These are phyloP conservation scores for Parnassius apollo DNA, from an alignment of 2,888 invertebrate species.

Conservation along the genomic window DNA sequence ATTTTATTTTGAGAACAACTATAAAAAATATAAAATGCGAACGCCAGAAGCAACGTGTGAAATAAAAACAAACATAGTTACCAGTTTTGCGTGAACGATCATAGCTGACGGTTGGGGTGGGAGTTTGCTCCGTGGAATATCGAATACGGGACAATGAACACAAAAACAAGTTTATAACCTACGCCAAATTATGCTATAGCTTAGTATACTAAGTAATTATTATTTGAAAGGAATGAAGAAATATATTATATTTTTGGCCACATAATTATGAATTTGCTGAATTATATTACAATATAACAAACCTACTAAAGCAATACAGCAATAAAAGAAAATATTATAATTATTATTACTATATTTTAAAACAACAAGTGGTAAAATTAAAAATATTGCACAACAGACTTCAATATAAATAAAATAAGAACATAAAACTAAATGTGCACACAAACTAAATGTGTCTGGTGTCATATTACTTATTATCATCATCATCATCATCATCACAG, in stretches of 20 bases:
- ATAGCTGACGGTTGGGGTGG: constrained; percentile 1
- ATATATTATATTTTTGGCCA: neutral
- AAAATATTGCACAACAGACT: no score
- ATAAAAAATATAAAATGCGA: constrained; percentile 24
- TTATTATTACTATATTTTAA: no score
- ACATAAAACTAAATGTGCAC: no score
- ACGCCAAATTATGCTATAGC: constrained; percentile 6
- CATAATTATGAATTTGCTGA: neutral
- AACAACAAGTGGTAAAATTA: no score
- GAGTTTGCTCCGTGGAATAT: constrained; percentile 15
- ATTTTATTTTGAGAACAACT: constrained; percentile 25
- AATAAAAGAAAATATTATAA: no score
- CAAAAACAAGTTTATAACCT: constrained; percentile 12
- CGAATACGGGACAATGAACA: constrained; percentile 16
- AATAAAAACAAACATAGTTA: constrained; percentile 21
- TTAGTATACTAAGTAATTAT: constrained; percentile 2
- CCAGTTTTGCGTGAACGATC: constrained; percentile 14
- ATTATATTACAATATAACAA: no score
- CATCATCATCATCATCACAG: no score
- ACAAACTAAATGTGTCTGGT: no score
- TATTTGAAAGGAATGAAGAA: no score
- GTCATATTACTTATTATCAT: no score
- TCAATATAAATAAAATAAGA: no score
- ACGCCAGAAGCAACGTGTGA: constrained; percentile 8
- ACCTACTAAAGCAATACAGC: no score